Base-by-base conservation (phyloP, 2,113 vertebrate genomes). In the Trichomycterus rosablanca region DNA sequence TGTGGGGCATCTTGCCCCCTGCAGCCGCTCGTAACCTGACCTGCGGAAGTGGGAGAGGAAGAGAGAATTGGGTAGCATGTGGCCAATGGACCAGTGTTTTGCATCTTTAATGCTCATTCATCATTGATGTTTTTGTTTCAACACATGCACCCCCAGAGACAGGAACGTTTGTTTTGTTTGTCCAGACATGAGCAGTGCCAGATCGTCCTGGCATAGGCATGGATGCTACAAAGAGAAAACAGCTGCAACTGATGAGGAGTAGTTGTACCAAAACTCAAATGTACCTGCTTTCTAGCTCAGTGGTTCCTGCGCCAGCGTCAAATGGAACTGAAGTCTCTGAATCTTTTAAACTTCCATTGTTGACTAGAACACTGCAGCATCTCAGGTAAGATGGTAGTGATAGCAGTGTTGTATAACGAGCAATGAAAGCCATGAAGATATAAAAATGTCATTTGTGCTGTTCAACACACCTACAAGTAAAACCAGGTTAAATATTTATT, bases 51-150 rank as follows among this genome's bases (percentile, higher is more conserved):
- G 64, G 56, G 65, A 73, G 52, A 70, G 40, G 55, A 63, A 52
- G 37, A 46, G 43, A 63, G 66, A 57, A 56, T 64, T 42, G 46
- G 42, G 56, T 63, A 70, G 53, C 52, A 66, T 81, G 65, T 73
- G 74, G 67, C 73, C 75, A 74, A 76, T 73, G 68, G 67, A 53
- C 71, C 59, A 44, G 3, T 16, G 22, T 32, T 52, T 71, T 88
- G 69, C 75, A 87, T 83, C 56, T 77, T 86, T 86, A 35, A 88
- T 82, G 76, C 1, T 0, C 72, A 73, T 87, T 54, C 60, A 85
- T 83, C 68, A 83, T 87, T 84, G 35, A 87, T 80, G 70, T 18
- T 7, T 35, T 72, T 56, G 63, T 12, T 66, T 62, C 62, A 55
- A 69, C 57, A 51, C 68, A 53, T 45, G 63, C 72, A 63, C 63